Percentiles rank a stretch among this genome's conserved stretches.
These are phyloP conservation scores for Deilephila porcellus DNA, from an alignment of 2,888 invertebrate genomes.

Conservation along the genomic window DNA sequence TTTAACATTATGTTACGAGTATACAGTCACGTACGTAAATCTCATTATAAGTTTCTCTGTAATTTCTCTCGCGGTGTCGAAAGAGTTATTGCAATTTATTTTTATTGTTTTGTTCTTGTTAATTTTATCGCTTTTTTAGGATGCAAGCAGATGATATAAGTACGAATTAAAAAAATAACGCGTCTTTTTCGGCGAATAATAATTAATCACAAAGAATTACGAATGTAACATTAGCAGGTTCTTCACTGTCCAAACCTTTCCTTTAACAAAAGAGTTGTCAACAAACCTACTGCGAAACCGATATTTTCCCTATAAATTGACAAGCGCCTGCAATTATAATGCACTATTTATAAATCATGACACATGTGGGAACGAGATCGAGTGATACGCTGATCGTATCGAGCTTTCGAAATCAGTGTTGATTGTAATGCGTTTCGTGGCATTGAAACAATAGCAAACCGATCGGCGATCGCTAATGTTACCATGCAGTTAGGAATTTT, in stretches of 20 bases:
- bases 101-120: background rate
- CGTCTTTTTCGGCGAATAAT: too few relatives aligned
- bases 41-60: constrained; percentile 14
- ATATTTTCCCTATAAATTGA: background rate
- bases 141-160: too few relatives aligned
- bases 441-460: constrained; percentile 16
- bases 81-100: background rate
- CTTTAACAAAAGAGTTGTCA: background rate
- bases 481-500: background rate
- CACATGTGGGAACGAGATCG: constrained; percentile 16
- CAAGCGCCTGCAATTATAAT: constrained; percentile 8
- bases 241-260: too few relatives aligned
- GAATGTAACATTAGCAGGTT: too few relatives aligned
- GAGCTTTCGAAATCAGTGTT: constrained; percentile 6
- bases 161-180: too few relatives aligned
- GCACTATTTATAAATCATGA: background rate
- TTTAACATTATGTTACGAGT: background rate
- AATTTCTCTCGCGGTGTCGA: background rate
- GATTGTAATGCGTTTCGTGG: constrained; percentile 19
- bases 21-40: constrained; percentile 1
- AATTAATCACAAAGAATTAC: too few relatives aligned
- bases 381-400: constrained; percentile 12
- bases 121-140: background rate
- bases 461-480: background rate
- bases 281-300: background rate